Evolutionary conservation across 2,797 vertebrate genomes (phyloP).

Genomic region (Acanthopagrus latus): DNA sequence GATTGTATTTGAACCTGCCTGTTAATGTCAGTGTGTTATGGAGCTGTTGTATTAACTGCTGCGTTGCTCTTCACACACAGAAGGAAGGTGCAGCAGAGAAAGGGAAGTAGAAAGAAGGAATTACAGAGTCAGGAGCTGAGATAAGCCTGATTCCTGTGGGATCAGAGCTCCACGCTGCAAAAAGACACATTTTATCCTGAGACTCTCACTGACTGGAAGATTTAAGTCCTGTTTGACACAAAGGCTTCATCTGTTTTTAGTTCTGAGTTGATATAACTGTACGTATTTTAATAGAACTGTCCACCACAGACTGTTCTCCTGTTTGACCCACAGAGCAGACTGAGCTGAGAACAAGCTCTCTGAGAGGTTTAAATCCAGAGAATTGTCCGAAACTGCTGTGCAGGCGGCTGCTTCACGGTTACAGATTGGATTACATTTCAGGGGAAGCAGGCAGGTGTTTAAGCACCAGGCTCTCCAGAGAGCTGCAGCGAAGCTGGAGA

Average conservation of each 20-base stretch:
- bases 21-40: background rate
- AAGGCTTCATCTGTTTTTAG: background rate
- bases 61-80: too few species aligned
- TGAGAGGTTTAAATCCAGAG: background rate
- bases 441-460: background rate
- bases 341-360: slow-evolving; percentile 11
- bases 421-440: background rate
- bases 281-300: background rate
- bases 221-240: background rate
- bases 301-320: background rate
- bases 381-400: background rate
- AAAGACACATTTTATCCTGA: background rate
- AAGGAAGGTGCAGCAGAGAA: background rate
- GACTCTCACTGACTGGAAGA: background rate
- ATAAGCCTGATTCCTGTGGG: slow-evolving; percentile 21
- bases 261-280: background rate
- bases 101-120: slow-evolving; percentile 6
- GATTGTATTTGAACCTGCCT: too few species aligned
- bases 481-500: too few species aligned
- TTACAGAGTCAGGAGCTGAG: slow-evolving; percentile 23
- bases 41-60: too few species aligned
- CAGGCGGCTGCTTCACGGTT: background rate
- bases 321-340: background rate
- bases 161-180: background rate
- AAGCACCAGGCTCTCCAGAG: background rate